Evolutionary conservation across 2,888 invertebrate genomes (phyloP), one percentile per base, ranked within the genome.

Genomic region (Thymelicus lineola): DNA sequence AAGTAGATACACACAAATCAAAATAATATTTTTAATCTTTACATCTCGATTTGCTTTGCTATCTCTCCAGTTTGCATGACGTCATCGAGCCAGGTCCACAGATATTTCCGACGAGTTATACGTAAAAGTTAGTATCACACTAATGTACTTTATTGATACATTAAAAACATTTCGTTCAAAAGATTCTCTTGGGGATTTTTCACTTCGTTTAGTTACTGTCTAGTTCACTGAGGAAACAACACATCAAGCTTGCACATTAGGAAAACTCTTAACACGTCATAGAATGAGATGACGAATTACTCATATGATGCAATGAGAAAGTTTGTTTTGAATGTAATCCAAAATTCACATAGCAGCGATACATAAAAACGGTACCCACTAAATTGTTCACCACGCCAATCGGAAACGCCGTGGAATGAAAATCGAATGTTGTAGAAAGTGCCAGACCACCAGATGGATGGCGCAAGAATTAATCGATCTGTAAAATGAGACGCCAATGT

Each of bases 401-500:
- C 7, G 35, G n/a, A 28, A 50, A 50, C 20, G 7, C 7, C 17
- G 4, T 15, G 7, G 17, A 50, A 50, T 50, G 17, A 50, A 15
- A 17, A 50, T 64, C 53, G 63, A 53, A 64, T 42, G 53, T 15
- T 74, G 72, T 80, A 75, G 83, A 83, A 83, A 77, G 75, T 80
- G 70, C 84, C 74, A 80, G 80, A 81, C 42, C 80, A 73, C 79
- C 77, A 78, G 79, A 82, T 73, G 72, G 68, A 81, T 84, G 86
- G 83, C 85, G 88, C 83, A 86, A 82, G 76, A 80, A 76, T 75
- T 77, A 72, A 88, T 87, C 87, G 86, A 88, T 87, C 82, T 81
- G 79, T 82, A 80, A 78, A 74, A 38, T n/a, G 48, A 46, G 36
- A 17, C 57, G 57, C 35, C 10, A 45, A 15, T 65, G 38, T 35